Base-by-base conservation (phyloP, 2,113 vertebrate species). In the Sigmodon hispidus region DNA sequence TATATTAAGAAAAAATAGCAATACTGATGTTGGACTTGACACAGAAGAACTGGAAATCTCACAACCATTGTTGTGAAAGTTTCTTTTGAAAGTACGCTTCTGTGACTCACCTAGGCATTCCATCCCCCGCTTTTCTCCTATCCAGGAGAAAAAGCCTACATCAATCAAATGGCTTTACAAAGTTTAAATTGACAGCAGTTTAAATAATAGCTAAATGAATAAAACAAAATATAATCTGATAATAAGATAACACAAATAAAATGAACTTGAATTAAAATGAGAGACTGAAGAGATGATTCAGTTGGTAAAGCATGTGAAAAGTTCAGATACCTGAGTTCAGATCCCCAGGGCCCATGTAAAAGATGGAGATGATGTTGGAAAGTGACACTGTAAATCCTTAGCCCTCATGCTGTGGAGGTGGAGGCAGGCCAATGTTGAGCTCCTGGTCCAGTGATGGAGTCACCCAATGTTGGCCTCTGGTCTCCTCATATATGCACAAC, bases 201-300 rank as follows among this genome's bases (percentile, higher is more conserved):
- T 81, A 86, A 43, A 22, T 59, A 89, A 61, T 34, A 40, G 40
- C 11, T 81, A 69, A 93, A 69, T 57, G 29, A 4, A 65, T 81
- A 75, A 16, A 83, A 63, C 43, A n/a, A 31, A 87, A n/a, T 73
- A 36, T 16, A 50, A 80, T 61, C 57, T 21, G 80, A 48, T 52
- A 90, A 52, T 67, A 76, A 73, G 95, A 63, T 76, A 65, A n/a
- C 77, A 80, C 69, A 48, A 79, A 61, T 83, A 61, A 61, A 83
- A 17, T 9, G 29, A 83, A 29, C 24, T 83, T 61, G 8, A 61
- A 26, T 1, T 29, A 81, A 29, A 61, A 45, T 19, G 59, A 84
- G 40, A 29, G 26, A 2, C 43, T 63, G 81, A n/a, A 45, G 26
- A 45, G 40, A 63, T 45, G 81, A 40, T 26, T 84, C 81, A 63